Base-by-base conservation (phyloP, 2,797 vertebrate genomes). In the Hydrolagus colliei region DNA sequence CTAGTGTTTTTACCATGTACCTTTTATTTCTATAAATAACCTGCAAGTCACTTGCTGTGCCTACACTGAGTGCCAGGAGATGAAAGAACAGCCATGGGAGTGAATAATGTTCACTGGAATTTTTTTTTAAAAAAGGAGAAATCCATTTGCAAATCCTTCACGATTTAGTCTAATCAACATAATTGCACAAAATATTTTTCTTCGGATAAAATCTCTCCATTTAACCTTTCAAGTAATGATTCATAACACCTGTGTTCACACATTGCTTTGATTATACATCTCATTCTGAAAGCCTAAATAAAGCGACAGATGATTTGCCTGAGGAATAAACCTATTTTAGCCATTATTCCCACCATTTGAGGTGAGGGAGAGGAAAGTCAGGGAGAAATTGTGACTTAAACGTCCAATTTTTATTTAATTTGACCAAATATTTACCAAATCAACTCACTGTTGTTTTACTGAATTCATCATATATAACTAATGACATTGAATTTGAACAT, bases 161-260 rank as follows among this genome's bases (percentile, higher is more conserved):
- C 35, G 65, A 5, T 71, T 41, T 52, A 41, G 65, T 32, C 67
- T 84, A 84, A 52, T 52, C 41, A 52, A 52, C 79, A 71, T 10
- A 84, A 84, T 84, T 84, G 71, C 71, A 52, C 65, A 68, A 84
- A 84, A 84, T 84, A 84, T 84, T 84, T 71, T 84, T 35, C 79
- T 84, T 32, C 35, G 9, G 79, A 84, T 84, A 84, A 84, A 84
- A 84, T 84, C 62, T 67, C 20, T 84, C 79, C n/a, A 68, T 68
- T 82, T 82, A 41, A 41, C 79, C 52, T 20, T 84, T 68, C 18
- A 71, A n/a, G 16, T 71, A 71, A 67, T 68, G 27, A 84, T 35
- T 84, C 41, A 84, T 20, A 84, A 84, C 41, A 52, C 41, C 32
- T 41, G 65, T 16, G 79, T 16, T 20, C 65, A 84, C 65, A 84